Conservation (phyloP, 37 sponge, comb jelly and placozoan genomes). For the Ianthella basta region DNA sequence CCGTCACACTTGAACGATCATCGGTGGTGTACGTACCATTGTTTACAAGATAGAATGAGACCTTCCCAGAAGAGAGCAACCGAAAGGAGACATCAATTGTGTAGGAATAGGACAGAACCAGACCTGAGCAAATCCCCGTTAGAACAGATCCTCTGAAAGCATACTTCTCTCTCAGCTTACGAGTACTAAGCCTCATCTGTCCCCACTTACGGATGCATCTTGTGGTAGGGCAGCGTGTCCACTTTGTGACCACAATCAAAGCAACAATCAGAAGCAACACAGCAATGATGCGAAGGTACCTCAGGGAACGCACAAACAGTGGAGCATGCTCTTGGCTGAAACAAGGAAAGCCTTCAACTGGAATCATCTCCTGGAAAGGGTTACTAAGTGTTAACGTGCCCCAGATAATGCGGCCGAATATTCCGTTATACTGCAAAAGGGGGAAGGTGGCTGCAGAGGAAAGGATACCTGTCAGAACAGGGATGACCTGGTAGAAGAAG, state of each 20-base stretch:
- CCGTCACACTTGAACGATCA: background rate
- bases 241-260: background rate
- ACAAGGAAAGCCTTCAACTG: background rate
- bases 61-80: background rate
- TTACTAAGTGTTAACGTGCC: background rate
- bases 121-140: background rate
- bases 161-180: background rate
- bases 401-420: slow-evolving; percentile 16
- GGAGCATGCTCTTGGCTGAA: background rate
- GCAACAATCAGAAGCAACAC: background rate
- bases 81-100: background rate
- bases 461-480: background rate
- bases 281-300: background rate
- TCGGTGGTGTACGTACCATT: background rate
- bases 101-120: background rate
- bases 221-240: background rate
- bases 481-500: slow-evolving; percentile 24
- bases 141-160: background rate
- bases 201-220: background rate
- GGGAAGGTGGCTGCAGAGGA: background rate
- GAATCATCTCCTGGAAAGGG: background rate
- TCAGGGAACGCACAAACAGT: background rate
- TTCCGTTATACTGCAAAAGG: background rate
- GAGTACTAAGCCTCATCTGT: background rate
- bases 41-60: background rate